These are phyloP conservation scores for Luperina testacea DNA, from an alignment of 2,888 invertebrate genomes.

Conservation along the genomic window DNA sequence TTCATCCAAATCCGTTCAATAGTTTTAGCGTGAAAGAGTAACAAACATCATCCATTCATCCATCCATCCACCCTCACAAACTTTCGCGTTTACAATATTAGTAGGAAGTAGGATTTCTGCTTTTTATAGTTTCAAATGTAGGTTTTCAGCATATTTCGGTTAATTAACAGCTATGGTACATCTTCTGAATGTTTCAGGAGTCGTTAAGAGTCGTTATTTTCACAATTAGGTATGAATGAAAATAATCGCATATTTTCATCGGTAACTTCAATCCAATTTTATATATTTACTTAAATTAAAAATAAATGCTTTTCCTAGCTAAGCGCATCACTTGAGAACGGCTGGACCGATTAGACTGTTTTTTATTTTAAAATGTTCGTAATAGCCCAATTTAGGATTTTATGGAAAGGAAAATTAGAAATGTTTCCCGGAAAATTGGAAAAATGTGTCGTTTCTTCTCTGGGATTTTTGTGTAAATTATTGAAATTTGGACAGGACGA, in stretches of 20 bases:
- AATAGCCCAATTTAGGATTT: neutral
- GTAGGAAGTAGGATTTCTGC: neutral
- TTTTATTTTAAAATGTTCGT: neutral
- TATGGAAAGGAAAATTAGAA: neutral
- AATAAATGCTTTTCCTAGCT: neutral
- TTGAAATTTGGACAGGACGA: neutral
- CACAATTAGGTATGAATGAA: neutral
- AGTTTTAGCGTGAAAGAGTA: too few species aligned
- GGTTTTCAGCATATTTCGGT: neutral
- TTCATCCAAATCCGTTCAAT: too few species aligned
- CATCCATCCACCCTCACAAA: too few species aligned
- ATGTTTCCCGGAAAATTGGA: neutral
- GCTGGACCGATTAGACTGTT: neutral
- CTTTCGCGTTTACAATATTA: too few species aligned
- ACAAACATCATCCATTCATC: too few species aligned
- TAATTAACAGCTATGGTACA: neutral
- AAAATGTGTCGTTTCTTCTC: neutral
- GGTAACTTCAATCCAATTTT: neutral
- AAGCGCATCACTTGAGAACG: neutral
- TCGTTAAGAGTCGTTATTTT: neutral
- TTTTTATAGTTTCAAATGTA: conserved; percentile 18
- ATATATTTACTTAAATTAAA: too few species aligned
- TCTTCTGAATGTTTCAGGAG: neutral
- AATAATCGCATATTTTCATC: neutral
- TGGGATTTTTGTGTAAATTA: neutral